These are phyloP conservation scores for Cheirogaleus medius DNA, from an alignment of 2,113 vertebrate genomes.

Conservation along the genomic window DNA sequence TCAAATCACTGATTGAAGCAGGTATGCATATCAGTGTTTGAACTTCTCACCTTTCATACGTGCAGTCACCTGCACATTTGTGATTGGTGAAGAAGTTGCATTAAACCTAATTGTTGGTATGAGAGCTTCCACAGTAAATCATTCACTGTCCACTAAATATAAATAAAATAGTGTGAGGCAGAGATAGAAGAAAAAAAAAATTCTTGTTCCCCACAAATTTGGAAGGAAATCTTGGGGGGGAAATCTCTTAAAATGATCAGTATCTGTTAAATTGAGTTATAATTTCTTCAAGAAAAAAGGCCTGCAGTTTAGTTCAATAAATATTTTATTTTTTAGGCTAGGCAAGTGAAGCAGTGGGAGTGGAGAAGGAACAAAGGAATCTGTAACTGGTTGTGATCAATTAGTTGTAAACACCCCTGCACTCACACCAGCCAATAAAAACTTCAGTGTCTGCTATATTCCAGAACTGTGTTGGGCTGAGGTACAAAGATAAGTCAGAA, in stretches of 20 bases:
- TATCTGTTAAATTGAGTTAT: not conserved
- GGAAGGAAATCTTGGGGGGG: not conserved
- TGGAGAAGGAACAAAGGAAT: too few species aligned
- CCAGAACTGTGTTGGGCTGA: not conserved
- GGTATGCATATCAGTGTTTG: not conserved
- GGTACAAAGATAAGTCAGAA: not conserved
- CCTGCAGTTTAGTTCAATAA: not conserved
- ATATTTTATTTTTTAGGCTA: not conserved
- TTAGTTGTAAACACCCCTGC: too few species aligned
- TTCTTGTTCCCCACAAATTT: not conserved
- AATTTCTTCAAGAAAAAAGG: not conserved
- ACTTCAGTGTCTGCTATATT: not conserved
- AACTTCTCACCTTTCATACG: not conserved
- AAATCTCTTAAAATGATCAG: not conserved
- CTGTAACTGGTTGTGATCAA: too few species aligned
- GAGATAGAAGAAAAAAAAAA: not conserved
- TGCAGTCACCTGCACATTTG: not conserved
- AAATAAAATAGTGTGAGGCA: not conserved
- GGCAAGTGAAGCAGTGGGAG: too few species aligned
- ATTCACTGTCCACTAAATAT: not conserved
- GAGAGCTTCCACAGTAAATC: not conserved
- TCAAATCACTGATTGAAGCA: not conserved
- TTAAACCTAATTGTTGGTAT: not conserved
- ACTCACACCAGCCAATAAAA: not conserved
- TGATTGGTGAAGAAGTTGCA: not conserved